Evolutionary conservation across 2,888 invertebrate species (phyloP).

Genomic region (Drosophila phalerata): DNA sequence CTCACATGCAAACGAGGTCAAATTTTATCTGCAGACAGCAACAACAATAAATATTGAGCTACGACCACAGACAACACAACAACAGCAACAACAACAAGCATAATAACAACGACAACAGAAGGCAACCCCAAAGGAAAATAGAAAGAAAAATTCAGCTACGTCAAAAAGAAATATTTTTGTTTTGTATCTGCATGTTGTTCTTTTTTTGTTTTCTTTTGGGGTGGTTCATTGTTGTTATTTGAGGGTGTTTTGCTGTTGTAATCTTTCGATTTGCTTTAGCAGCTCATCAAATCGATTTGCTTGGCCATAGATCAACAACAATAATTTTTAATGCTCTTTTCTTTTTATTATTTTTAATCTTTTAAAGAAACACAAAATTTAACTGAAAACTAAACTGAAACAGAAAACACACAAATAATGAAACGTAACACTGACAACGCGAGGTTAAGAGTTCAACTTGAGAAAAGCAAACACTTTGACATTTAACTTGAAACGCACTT

Average conservation of each 20-base stretch:
- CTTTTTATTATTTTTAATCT: slow-evolving; percentile 17
- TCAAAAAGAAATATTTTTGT: slow-evolving; percentile 18
- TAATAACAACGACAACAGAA: slow-evolving; percentile 27
- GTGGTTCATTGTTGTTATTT: slow-evolving; percentile 25
- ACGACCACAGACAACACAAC: slow-evolving; percentile 68
- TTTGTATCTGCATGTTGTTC: slow-evolving; percentile 20
- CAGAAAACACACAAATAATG: slow-evolving; percentile 10
- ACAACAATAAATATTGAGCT: slow-evolving; percentile 68
- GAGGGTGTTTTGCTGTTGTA: slow-evolving; percentile 47
- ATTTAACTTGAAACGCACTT: slow-evolving; percentile 51
- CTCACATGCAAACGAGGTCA: slow-evolving; percentile 81
- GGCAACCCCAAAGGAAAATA: slow-evolving; percentile 33
- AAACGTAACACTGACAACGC: not conserved
- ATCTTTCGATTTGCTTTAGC: slow-evolving; percentile 44
- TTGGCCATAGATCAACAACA: slow-evolving; percentile 28
- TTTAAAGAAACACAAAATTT: slow-evolving; percentile 11
- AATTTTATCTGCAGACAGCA: slow-evolving; percentile 73
- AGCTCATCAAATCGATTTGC: slow-evolving; percentile 54
- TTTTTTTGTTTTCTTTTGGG: slow-evolving; percentile 22
- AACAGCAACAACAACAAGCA: slow-evolving; percentile 25
- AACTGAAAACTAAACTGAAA: slow-evolving; percentile 10
- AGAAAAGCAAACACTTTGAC: slow-evolving; percentile 57
- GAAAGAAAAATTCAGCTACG: slow-evolving; percentile 18
- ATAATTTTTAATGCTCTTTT: slow-evolving; percentile 9
- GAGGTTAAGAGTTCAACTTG: slow-evolving; percentile 57